Evolutionary conservation across 2,113 vertebrate genomes (phyloP).

Genomic region (Grantiella picta): DNA sequence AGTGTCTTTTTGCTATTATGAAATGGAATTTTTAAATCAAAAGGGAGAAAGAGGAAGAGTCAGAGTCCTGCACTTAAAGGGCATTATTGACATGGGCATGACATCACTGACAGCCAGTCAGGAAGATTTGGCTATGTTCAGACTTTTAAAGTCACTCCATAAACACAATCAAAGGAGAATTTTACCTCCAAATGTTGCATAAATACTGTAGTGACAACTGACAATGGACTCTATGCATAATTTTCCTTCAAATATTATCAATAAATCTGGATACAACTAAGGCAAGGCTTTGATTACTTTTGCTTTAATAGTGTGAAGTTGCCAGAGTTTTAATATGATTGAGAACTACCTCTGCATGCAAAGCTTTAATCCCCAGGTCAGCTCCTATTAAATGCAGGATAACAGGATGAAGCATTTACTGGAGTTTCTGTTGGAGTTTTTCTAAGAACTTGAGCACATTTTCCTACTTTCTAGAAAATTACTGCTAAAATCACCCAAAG

Average conservation of each 20-base stretch:
- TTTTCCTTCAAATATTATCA: background rate
- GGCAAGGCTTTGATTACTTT: background rate
- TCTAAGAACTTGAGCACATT: background rate
- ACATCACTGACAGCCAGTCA: slow-evolving; percentile 4
- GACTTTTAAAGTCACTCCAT: slow-evolving; percentile 9
- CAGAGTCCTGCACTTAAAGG: slow-evolving; percentile 10
- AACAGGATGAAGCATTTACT: background rate
- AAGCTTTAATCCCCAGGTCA: background rate
- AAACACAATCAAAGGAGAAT: background rate
- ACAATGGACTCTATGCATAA: background rate
- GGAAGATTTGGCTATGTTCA: background rate
- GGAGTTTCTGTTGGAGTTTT: background rate
- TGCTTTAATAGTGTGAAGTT: background rate
- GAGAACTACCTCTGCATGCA: background rate
- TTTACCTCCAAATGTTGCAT: background rate
- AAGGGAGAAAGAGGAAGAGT: background rate
- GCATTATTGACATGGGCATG: background rate
- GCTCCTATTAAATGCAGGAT: background rate
- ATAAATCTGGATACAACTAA: background rate
- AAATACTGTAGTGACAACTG: background rate
- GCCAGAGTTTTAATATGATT: background rate
- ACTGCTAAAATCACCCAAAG: background rate
- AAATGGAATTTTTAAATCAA: slow-evolving; percentile 46
- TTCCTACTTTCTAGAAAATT: background rate
- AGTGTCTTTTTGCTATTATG: slow-evolving; percentile 31